Percentiles rank a stretch among this genome's conserved stretches.
These are phyloP conservation scores for Coregonus suidteri DNA, from an alignment of 2,797 vertebrate species.

Conservation along the genomic window DNA sequence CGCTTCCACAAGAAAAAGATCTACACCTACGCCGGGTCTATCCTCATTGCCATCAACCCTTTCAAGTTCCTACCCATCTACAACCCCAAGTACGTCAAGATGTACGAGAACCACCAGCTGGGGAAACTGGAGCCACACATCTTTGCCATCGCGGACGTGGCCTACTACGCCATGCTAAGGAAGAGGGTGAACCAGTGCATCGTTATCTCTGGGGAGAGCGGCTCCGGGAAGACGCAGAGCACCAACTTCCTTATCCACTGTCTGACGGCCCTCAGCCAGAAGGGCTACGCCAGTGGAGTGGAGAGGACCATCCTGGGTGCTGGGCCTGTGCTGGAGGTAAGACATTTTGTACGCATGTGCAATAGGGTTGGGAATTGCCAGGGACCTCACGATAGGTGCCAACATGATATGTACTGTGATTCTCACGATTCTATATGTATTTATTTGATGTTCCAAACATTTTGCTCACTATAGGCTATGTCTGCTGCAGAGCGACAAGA, in stretches of 20 bases:
- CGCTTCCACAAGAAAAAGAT: constrained; percentile 95
- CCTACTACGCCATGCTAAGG: constrained; percentile 96
- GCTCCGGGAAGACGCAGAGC: constrained; percentile 97
- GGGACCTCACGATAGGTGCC: no score
- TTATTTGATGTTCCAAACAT: no score
- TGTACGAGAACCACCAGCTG: constrained; percentile 97
- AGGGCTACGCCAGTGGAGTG: constrained; percentile 95
- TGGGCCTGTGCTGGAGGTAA: constrained; percentile 96
- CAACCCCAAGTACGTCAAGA: constrained; percentile 98
- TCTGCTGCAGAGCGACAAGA: no score
- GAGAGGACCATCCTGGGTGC: constrained; percentile 97
- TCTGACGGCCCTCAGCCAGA: constrained; percentile 96
- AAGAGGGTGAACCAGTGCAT: constrained; percentile 95
- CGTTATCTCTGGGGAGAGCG: constrained; percentile 97
- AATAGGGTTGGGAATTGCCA: no score
- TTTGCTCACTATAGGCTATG: no score
- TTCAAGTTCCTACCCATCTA: constrained; percentile 98
- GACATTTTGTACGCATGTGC: constrained; percentile 20
- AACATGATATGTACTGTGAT: no score
- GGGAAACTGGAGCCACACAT: constrained; percentile 97
- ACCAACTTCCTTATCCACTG: constrained; percentile 99
- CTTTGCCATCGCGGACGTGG: constrained; percentile 95
- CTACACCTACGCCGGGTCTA: constrained; percentile 97
- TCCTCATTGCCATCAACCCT: constrained; percentile 97
- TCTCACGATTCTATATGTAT: no score